A percentile compares a stretch with the other conserved stretches of the same genome.
These are phyloP conservation scores for Stichodactyla helianthus DNA, from an alignment of 64 coral and sea anemone species.

Conservation along the genomic window DNA sequence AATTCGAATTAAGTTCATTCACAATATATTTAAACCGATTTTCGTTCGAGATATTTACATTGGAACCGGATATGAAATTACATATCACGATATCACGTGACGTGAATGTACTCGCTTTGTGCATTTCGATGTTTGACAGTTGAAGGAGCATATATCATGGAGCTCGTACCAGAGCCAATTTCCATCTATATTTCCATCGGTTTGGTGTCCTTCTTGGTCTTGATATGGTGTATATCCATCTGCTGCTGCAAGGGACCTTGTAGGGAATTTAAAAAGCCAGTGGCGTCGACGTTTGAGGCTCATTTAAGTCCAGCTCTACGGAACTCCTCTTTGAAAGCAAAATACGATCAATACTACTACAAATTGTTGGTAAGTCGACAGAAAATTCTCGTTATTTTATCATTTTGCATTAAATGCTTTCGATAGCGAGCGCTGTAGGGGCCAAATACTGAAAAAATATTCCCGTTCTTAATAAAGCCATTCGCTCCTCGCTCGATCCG, in stretches of 20 bases:
- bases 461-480: background rate
- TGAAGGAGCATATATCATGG: background rate
- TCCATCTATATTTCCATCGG: slow-evolving; percentile 20
- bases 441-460: background rate
- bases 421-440: background rate
- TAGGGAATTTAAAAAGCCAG: slow-evolving; percentile 16
- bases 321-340: background rate
- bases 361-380: slow-evolving; percentile 1
- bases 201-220: background rate
- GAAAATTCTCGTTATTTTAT: background rate
- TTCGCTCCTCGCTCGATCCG: background rate
- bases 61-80: background rate
- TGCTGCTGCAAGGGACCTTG: slow-evolving; percentile 20
- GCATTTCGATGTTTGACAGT: background rate
- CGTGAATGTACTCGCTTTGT: background rate
- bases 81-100: background rate
- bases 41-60: background rate
- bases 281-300: slow-evolving; percentile 12
- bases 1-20: too few species aligned
- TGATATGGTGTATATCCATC: background rate
- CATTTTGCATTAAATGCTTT: background rate
- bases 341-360: slow-evolving; percentile 11
- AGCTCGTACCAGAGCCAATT: slow-evolving; percentile 12
- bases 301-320: slow-evolving; percentile 5
- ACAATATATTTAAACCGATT: too few species aligned